A percentile compares a stretch with the other conserved stretches of the same genome.
Evolutionary conservation across 2,113 vertebrate genomes (phyloP).

Genomic region (human): DNA sequence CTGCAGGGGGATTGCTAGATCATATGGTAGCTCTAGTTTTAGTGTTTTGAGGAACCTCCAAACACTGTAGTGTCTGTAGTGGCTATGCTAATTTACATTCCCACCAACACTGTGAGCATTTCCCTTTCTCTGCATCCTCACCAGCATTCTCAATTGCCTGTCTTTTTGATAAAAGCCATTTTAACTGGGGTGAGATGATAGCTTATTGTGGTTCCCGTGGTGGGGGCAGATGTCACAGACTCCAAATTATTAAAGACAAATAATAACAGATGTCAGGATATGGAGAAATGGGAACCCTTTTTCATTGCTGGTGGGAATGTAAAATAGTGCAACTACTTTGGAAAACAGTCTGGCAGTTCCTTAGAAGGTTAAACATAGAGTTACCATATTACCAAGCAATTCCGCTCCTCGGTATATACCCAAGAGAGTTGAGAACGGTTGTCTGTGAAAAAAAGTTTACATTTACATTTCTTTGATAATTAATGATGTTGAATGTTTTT

Average conservation of each 20-base stretch:
- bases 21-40: neutral
- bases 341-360: too few relatives aligned
- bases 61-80: neutral
- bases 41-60: neutral
- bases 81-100: neutral
- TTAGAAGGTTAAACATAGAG: too few relatives aligned
- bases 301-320: too few relatives aligned
- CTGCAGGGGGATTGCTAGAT: neutral
- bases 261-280: too few relatives aligned
- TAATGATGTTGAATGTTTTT: neutral
- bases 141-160: neutral
- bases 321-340: too few relatives aligned
- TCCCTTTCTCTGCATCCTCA: neutral
- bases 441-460: too few relatives aligned
- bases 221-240: too few relatives aligned
- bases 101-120: neutral
- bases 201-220: neutral
- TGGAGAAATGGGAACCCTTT: too few relatives aligned
- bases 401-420: accelerated
- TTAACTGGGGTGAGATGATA: neutral
- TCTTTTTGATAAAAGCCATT: neutral
- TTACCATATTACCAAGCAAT: too few relatives aligned
- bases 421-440: too few relatives aligned
- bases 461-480: neutral
- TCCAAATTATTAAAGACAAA: too few relatives aligned